Conservation (phyloP, 2,113 vertebrate genomes). For the Micromys minutus region DNA sequence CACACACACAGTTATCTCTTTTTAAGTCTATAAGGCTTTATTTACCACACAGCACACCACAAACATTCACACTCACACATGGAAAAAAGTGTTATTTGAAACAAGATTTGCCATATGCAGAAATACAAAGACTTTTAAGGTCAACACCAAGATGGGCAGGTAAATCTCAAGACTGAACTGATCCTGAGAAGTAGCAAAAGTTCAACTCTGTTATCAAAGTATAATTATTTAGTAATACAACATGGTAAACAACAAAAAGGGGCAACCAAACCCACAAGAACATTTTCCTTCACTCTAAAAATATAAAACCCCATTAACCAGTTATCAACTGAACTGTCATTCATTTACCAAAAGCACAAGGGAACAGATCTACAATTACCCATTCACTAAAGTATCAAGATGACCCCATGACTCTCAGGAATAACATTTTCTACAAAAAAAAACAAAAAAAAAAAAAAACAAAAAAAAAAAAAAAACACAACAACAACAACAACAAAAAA, state of each 20-base stretch:
- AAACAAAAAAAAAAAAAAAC: background rate
- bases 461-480: too few relatives aligned
- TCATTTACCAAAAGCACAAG: constrained; percentile 52
- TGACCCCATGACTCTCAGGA: constrained; percentile 62
- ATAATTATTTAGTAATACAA: constrained; percentile 63
- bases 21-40: constrained; percentile 26
- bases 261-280: constrained; percentile 29
- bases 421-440: constrained; percentile 50
- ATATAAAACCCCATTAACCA: constrained; percentile 62
- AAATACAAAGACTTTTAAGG: background rate
- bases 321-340: constrained; percentile 34
- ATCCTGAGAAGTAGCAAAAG: constrained; percentile 68
- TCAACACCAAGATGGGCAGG: constrained; percentile 50
- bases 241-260: constrained; percentile 36
- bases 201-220: constrained; percentile 73
- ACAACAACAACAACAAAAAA: too few relatives aligned
- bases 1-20: too few relatives aligned
- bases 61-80: background rate
- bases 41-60: background rate
- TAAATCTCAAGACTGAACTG: constrained; percentile 53
- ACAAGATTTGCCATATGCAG: constrained; percentile 67
- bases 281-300: constrained; percentile 66
- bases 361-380: constrained; percentile 22
- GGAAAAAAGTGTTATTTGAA: constrained; percentile 16
- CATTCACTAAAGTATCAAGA: constrained; percentile 18